These are phyloP conservation scores for Alces alces DNA, from an alignment of 2,113 vertebrate species.

Conservation along the genomic window DNA sequence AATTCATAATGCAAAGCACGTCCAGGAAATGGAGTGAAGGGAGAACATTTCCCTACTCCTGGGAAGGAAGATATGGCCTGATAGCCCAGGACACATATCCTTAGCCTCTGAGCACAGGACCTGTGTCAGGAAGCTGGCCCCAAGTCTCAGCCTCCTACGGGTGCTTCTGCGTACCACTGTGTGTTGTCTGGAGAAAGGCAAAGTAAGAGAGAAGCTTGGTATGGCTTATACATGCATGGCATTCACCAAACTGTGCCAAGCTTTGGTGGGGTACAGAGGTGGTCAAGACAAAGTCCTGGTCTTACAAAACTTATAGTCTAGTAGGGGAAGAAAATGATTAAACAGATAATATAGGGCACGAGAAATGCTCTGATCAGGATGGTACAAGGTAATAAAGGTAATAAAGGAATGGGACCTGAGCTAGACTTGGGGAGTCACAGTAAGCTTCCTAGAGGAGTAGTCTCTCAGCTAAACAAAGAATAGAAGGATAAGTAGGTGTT, in stretches of 20 bases:
- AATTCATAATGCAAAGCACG: constrained; percentile 1
- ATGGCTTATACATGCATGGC: neutral
- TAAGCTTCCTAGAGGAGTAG: neutral
- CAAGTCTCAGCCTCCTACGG: neutral
- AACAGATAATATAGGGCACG: neutral
- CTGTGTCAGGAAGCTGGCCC: neutral
- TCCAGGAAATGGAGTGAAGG: neutral
- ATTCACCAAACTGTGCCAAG: neutral
- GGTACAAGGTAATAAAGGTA: neutral
- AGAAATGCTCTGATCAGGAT: neutral
- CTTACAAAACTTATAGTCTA: neutral
- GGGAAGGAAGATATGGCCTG: constrained; percentile 21
- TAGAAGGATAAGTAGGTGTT: neutral
- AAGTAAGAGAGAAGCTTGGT: neutral
- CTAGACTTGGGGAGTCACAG: neutral
- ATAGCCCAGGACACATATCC: neutral
- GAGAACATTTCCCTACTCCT: neutral
- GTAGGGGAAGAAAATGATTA: neutral
- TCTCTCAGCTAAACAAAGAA: neutral
- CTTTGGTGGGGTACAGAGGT: neutral
- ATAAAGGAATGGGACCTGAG: neutral
- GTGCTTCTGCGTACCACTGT: neutral
- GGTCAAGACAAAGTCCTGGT: neutral
- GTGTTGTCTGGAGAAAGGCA: neutral
- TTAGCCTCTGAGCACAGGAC: neutral